Conservation (phyloP, 2,888 invertebrate genomes). For the Thera britannica region DNA sequence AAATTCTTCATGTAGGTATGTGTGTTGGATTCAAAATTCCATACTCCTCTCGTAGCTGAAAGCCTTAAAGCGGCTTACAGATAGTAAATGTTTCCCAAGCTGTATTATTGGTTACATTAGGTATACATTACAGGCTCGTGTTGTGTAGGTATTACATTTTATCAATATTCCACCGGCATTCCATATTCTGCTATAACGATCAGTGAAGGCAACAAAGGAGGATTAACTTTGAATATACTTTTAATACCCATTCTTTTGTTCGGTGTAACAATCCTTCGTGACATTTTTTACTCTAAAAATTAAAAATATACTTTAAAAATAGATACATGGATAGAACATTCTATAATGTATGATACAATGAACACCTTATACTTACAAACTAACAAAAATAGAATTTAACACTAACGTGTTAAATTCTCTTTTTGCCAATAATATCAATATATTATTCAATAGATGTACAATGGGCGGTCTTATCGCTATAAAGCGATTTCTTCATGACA, state of each 20-base stretch:
- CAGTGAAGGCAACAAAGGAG: slow-evolving; percentile 9
- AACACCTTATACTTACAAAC: too few relatives aligned
- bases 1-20: not conserved
- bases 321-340: too few relatives aligned
- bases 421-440: too few relatives aligned
- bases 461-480: too few relatives aligned
- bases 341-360: too few relatives aligned
- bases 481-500: too few relatives aligned
- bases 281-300: too few relatives aligned
- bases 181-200: slow-evolving; percentile 5
- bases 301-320: too few relatives aligned
- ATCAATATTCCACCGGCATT: slow-evolving; percentile 11
- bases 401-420: too few relatives aligned
- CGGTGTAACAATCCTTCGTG: not conserved
- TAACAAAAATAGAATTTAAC: too few relatives aligned
- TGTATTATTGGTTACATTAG: slow-evolving; percentile 2
- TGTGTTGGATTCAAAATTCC: slow-evolving; percentile 1
- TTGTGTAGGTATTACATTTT: slow-evolving; percentile 8
- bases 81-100: slow-evolving; percentile 6
- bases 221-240: slow-evolving; percentile 17
- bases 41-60: not conserved
- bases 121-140: not conserved
- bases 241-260: slow-evolving; percentile 3
- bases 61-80: slow-evolving; percentile 1
- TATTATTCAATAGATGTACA: too few relatives aligned